Base-by-base conservation (phyloP, 2,113 vertebrate genomes). In the Hiodon alosoides region DNA sequence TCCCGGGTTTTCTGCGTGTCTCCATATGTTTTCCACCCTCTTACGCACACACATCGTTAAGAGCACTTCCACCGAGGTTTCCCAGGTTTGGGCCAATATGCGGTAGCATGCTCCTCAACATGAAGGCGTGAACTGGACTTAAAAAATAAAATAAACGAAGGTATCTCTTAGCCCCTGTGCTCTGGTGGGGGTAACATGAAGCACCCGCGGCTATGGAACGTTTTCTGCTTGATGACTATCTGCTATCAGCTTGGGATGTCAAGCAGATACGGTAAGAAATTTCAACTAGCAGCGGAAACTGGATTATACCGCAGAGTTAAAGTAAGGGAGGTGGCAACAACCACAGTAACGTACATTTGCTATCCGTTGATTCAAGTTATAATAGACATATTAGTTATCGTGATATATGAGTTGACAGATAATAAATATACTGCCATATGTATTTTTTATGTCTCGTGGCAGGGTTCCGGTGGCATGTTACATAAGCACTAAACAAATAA, bases 221-320 rank as follows among this genome's bases (percentile, higher is more conserved):
- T 76, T 62, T 60, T 86, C 68, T 75, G 81, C 73, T 72, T 81
- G 57, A 77, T 82, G 80, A 84, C 81, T 64, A 78, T 84, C 13
- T 80, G 79, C 69, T 83, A 78, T 69, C 83, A 84, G 77, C 69
- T 84, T 62, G 84, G 79, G 73, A 78, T 76, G 73, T 76, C 83
- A 61, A 78, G 73, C 78, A 83, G 79, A 84, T 86, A 86, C 79
- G 84, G 84, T 86, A 78, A 76, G 84, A 64, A 6, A 48, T 13
- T 17, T 53, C 54, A 47, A 47, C 61, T 17, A 11, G 17, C 10
- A 66, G 46, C 8, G 7, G 59, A 13, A 4, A 61, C 17, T 13
- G 31, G 51, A 55, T 48, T 67, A 68, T 51, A 59, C 65, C 46
- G 31, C 65, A 75, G 54, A 75, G 16, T 50, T 46, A 11, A 13